Conservation (phyloP, 30 jellyfish, hydroid and myxozoan species). For the Turritopsis rubra region DNA sequence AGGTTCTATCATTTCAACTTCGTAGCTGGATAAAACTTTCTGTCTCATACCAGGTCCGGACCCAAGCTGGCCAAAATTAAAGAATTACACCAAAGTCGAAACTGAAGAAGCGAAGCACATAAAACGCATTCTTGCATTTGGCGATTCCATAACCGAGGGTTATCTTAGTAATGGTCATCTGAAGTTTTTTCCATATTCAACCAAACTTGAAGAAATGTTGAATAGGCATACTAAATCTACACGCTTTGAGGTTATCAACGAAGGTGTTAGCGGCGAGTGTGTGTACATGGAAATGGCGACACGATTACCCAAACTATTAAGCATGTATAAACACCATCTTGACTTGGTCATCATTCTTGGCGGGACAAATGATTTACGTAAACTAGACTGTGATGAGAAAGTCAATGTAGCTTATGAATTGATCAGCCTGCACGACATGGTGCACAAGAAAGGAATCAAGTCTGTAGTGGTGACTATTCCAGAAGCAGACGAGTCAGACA, state of each 20-base stretch:
- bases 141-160: conserved; percentile 91
- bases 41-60: conserved; percentile 12
- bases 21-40: neutral
- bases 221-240: conserved; percentile 10
- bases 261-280: conserved; percentile 82
- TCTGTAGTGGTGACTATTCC: conserved; percentile 86
- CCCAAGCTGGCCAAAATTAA: neutral
- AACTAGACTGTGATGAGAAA: conserved; percentile 26
- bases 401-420: conserved; percentile 39
- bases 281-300: conserved; percentile 63
- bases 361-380: conserved; percentile 78
- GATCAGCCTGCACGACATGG: conserved; percentile 43
- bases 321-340: neutral
- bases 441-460: conserved; percentile 49
- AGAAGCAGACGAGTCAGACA: conserved; percentile 26
- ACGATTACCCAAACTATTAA: conserved; percentile 51
- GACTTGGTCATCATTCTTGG: conserved; percentile 73
- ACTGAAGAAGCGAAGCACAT: conserved; percentile 1
- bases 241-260: conserved; percentile 38
- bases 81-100: neutral
- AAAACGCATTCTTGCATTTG: conserved; percentile 45
- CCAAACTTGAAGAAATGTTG: conserved; percentile 41
- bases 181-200: conserved; percentile 61
- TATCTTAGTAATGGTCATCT: conserved; percentile 29
- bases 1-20: neutral